A percentile compares a stretch with the other conserved stretches of the same genome.
These are phyloP conservation scores for Pegoplata infirma DNA, from an alignment of 2,888 invertebrate species.

Conservation along the genomic window DNA sequence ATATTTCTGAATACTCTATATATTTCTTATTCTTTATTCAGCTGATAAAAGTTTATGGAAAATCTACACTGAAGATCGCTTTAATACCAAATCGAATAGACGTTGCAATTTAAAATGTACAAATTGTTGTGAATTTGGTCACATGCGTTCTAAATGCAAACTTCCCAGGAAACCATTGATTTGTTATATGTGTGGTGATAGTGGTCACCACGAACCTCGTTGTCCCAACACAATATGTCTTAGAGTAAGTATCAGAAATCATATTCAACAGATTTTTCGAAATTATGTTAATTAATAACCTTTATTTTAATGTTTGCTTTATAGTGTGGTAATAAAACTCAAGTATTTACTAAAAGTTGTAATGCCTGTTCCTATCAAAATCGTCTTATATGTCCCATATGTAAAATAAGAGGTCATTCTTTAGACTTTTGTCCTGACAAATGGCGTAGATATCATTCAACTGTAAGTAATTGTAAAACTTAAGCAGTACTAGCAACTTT, in stretches of 20 bases:
- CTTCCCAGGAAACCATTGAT: constrained; percentile 80
- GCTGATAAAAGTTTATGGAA: constrained; percentile 70
- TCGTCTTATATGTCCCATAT: constrained; percentile 80
- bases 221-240: constrained; percentile 86
- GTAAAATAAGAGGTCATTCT: constrained; percentile 83
- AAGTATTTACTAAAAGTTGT: constrained; percentile 81
- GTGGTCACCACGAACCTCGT: constrained; percentile 82
- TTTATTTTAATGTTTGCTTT: constrained; percentile 73
- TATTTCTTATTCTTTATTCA: constrained; percentile 33
- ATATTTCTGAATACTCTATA: background rate
- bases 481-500: too few relatives aligned
- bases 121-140: constrained; percentile 83
- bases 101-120: constrained; percentile 79
- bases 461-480: constrained; percentile 81
- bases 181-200: constrained; percentile 84
- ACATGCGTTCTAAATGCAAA: constrained; percentile 81
- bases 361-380: constrained; percentile 80
- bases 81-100: constrained; percentile 65
- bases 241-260: constrained; percentile 80
- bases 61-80: constrained; percentile 72
- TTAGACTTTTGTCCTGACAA: constrained; percentile 83
- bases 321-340: constrained; percentile 84
- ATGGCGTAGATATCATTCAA: constrained; percentile 87
- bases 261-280: background rate
- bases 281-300: constrained; percentile 1